phyloP scores from a whole-genome alignment of 2,888 invertebrate genomes.

The Hydrotaea cyrtoneurina region DNA sequence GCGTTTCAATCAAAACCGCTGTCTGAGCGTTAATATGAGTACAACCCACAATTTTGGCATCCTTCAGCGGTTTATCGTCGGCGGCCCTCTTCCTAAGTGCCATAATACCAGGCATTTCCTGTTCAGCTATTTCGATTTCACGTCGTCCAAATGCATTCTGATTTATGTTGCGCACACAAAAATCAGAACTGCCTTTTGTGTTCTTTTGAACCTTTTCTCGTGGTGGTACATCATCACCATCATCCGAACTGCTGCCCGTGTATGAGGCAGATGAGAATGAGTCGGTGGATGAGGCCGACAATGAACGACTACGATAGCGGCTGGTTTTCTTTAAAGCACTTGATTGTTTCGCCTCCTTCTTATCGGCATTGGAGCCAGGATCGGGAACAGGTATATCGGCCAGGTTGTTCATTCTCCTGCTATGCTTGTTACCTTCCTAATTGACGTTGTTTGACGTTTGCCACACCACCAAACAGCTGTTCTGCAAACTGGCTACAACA shows the following conservation, averaged over 20 bases:
- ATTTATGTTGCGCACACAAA: constrained; percentile 94
- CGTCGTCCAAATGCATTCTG: constrained; percentile 96
- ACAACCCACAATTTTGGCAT: constrained; percentile 98
- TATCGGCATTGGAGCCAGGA: constrained; percentile 78
- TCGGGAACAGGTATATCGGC: constrained; percentile 78
- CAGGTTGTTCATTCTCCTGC: constrained; percentile 75
- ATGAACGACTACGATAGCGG: constrained; percentile 92
- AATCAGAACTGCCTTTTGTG: constrained; percentile 91
- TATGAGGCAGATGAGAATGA: constrained; percentile 93
- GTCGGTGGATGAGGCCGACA: constrained; percentile 96
- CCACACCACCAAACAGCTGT: constrained; percentile 50
- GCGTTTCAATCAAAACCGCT: constrained; percentile 95
- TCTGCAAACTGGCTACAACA: not conserved
- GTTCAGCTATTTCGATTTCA: constrained; percentile 99
- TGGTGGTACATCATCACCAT: constrained; percentile 96
- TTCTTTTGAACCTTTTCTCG: constrained; percentile 95
- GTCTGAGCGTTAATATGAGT: constrained; percentile 99
- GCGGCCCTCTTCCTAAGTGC: constrained; percentile 94
- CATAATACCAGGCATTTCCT: constrained; percentile 99
- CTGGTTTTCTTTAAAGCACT: constrained; percentile 93
- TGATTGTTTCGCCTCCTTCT: constrained; percentile 80
- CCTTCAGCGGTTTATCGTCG: constrained; percentile 96
- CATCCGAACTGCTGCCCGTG: constrained; percentile 92
- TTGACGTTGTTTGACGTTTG: not conserved
- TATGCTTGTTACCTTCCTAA: not conserved